Conservation (phyloP, 2,113 vertebrate species). For the Callocephalon fimbriatum region DNA sequence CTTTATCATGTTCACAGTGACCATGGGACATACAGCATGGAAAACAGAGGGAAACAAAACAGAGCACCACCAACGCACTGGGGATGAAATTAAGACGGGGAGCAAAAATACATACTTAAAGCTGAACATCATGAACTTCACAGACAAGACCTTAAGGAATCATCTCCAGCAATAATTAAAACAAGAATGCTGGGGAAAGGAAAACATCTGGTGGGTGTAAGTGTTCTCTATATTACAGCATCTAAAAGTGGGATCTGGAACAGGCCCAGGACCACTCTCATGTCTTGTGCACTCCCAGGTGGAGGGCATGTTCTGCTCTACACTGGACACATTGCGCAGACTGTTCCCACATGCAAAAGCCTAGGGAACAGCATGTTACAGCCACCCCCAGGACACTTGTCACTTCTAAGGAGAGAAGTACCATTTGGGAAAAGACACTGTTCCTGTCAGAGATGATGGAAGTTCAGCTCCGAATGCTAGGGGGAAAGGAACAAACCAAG, state of each 20-base stretch:
- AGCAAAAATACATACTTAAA: background rate
- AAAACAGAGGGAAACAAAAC: background rate
- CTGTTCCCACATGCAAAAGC: rapidly evolving
- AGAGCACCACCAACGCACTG: background rate
- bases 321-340: background rate
- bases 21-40: rapidly evolving
- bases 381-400: background rate
- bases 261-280: background rate
- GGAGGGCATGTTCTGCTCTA: background rate
- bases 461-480: background rate
- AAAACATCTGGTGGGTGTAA: background rate
- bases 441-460: background rate
- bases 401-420: slow-evolving; percentile 27
- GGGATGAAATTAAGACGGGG: background rate
- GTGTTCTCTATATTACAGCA: background rate
- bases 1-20: rapidly evolving
- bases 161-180: background rate
- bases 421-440: background rate
- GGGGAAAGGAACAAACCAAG: background rate
- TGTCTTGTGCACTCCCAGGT: too few relatives aligned
- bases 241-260: background rate
- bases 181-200: background rate
- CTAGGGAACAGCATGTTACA: background rate
- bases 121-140: background rate
- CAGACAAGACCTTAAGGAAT: background rate